phyloP scores from a whole-genome alignment of 2,797 vertebrate species.

The Acanthiza pusilla region DNA sequence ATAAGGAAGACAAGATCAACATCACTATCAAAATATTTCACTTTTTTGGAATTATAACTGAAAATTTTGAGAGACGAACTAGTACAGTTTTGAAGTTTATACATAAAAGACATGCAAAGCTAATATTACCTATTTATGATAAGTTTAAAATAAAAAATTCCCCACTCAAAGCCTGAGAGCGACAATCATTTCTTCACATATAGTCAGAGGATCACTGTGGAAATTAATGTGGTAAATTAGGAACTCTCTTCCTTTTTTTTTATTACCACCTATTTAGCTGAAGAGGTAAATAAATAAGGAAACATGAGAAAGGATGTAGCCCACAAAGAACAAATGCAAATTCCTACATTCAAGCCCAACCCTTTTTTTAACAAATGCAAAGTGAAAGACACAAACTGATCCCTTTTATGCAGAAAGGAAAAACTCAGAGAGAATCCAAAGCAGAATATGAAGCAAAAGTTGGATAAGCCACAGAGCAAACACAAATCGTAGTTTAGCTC shows the following conservation, averaged over 20 bases:
- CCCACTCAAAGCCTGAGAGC: neutral
- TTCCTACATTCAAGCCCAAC: neutral
- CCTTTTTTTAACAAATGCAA: neutral
- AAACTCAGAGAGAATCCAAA: neutral
- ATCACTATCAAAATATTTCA: neutral
- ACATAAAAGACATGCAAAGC: neutral
- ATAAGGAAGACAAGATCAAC: neutral
- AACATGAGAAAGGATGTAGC: neutral
- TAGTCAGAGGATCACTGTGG: neutral
- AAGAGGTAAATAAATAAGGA: neutral
- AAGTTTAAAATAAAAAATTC: neutral
- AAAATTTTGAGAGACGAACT: neutral
- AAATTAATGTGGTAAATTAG: neutral
- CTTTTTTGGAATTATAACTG: neutral
- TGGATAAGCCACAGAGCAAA: neutral
- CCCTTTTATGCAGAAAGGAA: neutral
- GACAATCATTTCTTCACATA: neutral
- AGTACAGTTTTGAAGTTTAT: neutral
- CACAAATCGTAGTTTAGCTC: neutral
- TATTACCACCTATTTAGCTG: neutral
- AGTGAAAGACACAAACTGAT: neutral
- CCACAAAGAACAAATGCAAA: neutral
- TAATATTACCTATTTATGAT: neutral
- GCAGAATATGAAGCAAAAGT: neutral
- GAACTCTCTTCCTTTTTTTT: neutral